Evolutionary conservation across 2,113 vertebrate species (phyloP).

Genomic region (Ginglymostoma cirratum): DNA sequence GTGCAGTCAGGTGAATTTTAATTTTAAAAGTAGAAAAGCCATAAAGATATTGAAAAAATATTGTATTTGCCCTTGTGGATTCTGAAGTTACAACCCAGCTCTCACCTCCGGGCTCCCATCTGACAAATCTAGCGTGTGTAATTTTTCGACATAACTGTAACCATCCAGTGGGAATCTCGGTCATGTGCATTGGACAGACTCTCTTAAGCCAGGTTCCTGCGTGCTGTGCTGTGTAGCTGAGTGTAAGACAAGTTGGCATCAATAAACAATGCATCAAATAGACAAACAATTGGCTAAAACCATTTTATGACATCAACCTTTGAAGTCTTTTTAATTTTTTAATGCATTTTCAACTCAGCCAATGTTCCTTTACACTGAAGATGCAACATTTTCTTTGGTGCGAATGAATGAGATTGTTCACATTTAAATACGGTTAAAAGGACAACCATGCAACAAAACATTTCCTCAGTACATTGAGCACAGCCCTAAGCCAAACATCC

Average conservation of each 20-base stretch:
- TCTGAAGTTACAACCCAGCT: background rate
- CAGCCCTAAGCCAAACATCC: background rate
- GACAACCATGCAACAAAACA: background rate
- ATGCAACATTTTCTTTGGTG: background rate
- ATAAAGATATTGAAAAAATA: background rate
- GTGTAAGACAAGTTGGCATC: background rate
- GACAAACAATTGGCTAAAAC: background rate
- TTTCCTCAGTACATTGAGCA: background rate
- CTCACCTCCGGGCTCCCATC: background rate
- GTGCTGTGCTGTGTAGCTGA: background rate
- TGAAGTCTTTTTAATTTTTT: background rate
- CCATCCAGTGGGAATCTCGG: background rate
- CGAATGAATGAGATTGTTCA: background rate
- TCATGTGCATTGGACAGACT: background rate
- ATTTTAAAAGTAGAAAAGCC: background rate
- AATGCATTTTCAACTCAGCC: background rate
- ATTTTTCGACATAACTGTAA: background rate
- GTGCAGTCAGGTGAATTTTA: background rate
- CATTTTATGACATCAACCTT: background rate
- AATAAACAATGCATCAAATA: background rate
- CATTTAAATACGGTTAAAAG: background rate
- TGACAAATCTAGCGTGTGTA: background rate
- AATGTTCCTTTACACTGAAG: background rate
- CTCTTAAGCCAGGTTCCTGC: background rate
- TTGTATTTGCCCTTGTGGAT: conserved; percentile 1